Base-by-base conservation (phyloP, 2,113 vertebrate genomes). In the Plecturocebus donacophilus region DNA sequence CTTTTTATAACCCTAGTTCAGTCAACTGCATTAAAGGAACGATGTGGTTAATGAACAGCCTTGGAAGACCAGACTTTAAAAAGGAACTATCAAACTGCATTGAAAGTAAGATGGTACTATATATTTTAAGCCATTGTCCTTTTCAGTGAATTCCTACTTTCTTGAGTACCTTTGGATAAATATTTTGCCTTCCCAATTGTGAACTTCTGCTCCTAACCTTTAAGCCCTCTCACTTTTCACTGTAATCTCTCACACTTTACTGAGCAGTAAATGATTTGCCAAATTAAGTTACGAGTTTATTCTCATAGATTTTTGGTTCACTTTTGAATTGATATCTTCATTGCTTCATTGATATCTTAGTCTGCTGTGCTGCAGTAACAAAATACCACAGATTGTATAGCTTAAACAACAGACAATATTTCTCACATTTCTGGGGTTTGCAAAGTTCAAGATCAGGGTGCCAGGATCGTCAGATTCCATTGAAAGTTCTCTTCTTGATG, bases 61-160 rank as follows among this genome's bases (percentile, higher is more conserved):
- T 56, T 42, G 70, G 52, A 32, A 96, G 19, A 88, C 6, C 19
- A 54, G 75, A 17, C 71, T 95, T 90, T 81, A 27, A 23, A 91
- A 87, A 92, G 16, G 73, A 82, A 54, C 73, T 45, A 71, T 11
- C 32, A 45, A 32, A 10, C 1, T 30, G 54, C 14, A 73, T 2
- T 75, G 49, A 40, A 87, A 49, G 25, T 32, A 32, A 21, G 42
- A 45, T 61, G 10, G 19, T 87, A n/a, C 82, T 88, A 1, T 38
- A 2, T 23, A 47, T 73, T 32, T 64, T 23, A 58, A 19, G 3
- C 17, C 21, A 23, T 42, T 87, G n/a, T 35, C 35, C 45, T 47
- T 54, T 73, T 85, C 38, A 73, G 0, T 30, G 12, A 88, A 77
- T 30, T 79, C 20, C 58, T 94, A 8, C 23, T 86, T 83, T 61